Evolutionary conservation across 2,888 invertebrate genomes (phyloP).

Genomic region (Carabus problematicus): DNA sequence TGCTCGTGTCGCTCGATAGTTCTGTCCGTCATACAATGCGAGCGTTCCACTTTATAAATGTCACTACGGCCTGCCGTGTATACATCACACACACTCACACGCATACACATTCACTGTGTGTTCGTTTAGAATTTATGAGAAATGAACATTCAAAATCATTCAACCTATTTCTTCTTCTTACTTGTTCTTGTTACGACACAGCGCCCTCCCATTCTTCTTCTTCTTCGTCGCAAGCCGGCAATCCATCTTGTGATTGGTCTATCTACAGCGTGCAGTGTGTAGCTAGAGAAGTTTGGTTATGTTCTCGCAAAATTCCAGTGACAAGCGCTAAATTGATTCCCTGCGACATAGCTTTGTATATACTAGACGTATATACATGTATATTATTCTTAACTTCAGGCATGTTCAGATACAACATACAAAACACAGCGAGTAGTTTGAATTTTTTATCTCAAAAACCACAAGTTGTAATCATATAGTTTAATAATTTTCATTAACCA

Average conservation of each 20-base stretch:
- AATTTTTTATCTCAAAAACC: too few relatives aligned
- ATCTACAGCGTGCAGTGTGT: slow-evolving; percentile 49
- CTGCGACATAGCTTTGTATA: too few relatives aligned
- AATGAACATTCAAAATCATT: slow-evolving; percentile 59
- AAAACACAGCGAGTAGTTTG: too few relatives aligned
- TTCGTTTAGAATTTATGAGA: slow-evolving; percentile 55
- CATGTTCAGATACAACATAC: too few relatives aligned
- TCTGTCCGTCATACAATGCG: slow-evolving; percentile 57
- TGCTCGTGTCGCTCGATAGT: slow-evolving; percentile 51
- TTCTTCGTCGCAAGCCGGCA: slow-evolving; percentile 49
- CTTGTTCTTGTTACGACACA: neutral
- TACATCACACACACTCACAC: slow-evolving; percentile 42
- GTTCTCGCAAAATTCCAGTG: too few relatives aligned
- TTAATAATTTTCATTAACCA: too few relatives aligned
- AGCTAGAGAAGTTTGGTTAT: too few relatives aligned
- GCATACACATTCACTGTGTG: slow-evolving; percentile 45
- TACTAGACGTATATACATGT: too few relatives aligned
- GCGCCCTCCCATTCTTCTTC: slow-evolving; percentile 46
- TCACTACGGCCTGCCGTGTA: slow-evolving; percentile 48
- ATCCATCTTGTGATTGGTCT: slow-evolving; percentile 54
- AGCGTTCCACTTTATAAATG: slow-evolving; percentile 52
- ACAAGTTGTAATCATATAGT: too few relatives aligned
- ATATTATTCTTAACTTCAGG: too few relatives aligned
- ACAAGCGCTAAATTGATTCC: too few relatives aligned
- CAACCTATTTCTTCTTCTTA: slow-evolving; percentile 49